Evolutionary conservation across 92 coral and sea anemone genomes (phyloP).

Genomic region (Epizoanthus scotinus): DNA sequence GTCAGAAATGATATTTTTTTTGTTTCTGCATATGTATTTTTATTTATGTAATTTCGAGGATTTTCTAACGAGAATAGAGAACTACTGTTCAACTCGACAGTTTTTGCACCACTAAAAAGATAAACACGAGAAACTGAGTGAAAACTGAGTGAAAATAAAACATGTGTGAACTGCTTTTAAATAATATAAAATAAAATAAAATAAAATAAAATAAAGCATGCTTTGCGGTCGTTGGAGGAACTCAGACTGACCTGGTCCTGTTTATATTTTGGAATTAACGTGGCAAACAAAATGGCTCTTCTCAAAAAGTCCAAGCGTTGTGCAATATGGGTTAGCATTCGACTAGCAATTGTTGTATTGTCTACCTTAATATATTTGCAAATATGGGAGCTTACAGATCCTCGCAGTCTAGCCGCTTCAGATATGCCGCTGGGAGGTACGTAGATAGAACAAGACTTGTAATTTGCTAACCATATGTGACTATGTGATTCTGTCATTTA

Average conservation of each 20-base stretch:
- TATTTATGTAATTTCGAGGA: no score
- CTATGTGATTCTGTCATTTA: no score
- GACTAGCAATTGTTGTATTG: neutral
- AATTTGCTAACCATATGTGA: no score
- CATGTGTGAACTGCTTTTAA: no score
- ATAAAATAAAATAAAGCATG: neutral
- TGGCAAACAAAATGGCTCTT: constrained; percentile 15
- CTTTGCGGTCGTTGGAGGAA: neutral
- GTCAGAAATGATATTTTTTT: no score
- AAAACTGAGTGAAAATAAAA: no score
- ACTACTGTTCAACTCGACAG: no score
- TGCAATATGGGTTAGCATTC: neutral
- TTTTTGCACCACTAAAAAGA: no score
- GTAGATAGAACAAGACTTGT: neutral
- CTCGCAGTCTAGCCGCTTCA: neutral
- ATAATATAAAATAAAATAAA: no score
- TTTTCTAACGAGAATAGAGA: no score
- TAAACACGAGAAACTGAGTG: no score
- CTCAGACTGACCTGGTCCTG: neutral
- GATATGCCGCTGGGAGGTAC: neutral
- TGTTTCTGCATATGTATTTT: no score
- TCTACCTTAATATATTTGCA: neutral
- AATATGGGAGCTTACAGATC: neutral
- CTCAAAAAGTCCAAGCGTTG: neutral
- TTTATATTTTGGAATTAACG: neutral